Evolutionary conservation across 1,140 invertebrate genomes (phyloP), one percentile per base, ranked within the genome.

Genomic region (Doryteuthis pealeii): DNA sequence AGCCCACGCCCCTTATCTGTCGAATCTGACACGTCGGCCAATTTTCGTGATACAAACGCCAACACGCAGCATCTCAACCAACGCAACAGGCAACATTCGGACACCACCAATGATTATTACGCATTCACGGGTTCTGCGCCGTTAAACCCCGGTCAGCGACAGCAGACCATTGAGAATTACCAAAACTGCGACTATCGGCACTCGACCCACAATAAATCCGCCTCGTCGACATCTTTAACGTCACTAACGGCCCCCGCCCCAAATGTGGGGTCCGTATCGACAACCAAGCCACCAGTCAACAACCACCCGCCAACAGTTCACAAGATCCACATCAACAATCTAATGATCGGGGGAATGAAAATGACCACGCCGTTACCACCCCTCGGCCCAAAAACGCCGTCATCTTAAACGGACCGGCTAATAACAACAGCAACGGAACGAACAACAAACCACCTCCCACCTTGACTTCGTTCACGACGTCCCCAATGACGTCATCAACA

Each of bases 401-500:
- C 54, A n/a, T 22, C 22, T 62, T 18, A 22, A 62, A 62, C 26
- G 54, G 54, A 0, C 22, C 18, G 22, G 18, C 5, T 18, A 62
- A 1, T 18, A 62, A 62, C 54, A 28, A 62, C 2, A 22, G 6
- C 12, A 0, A 62, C 54, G 54, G 18, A 5, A 28, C 2, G 5
- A 2, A 62, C 54, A 62, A 28, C 54, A 6, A 62, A 22, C 10
- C 22, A 8, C 5, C 54, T 12, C 26, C 43, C 6, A 35, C 31
- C n/a, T 43, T 28, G 70, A 28, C 32, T 33, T 2, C 40, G 3
- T 71, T 40, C 18, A 30, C 40, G 10, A 5, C 33, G 3, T 43
- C 40, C 10, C 22, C 54, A 6, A 6, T 62, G 22, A 6, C 26
- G 54, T 62, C 70, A 78, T 75, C 76, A 74, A 74, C 54, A 74